These are phyloP conservation scores for Drosophila azteca DNA, from an alignment of 1,140 invertebrate genomes.

Conservation along the genomic window DNA sequence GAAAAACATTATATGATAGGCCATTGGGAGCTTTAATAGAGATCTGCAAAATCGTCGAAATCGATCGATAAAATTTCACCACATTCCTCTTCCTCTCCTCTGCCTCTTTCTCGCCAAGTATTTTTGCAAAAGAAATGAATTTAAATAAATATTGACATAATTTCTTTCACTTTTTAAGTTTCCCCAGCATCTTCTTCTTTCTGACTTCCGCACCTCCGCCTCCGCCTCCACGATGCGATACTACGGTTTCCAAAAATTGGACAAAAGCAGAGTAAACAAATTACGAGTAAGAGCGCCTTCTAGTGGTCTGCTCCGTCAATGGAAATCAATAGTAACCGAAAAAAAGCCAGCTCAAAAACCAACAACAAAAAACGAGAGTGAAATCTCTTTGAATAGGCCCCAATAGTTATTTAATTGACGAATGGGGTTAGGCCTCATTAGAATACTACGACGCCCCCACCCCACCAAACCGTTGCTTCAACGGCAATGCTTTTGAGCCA, in stretches of 20 bases:
- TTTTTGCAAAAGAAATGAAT: conserved; percentile 71
- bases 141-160: conserved; percentile 83
- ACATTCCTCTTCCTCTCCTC: conserved; percentile 34
- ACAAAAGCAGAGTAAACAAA: conserved; percentile 46
- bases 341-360: conserved; percentile 15
- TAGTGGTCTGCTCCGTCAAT: conserved; percentile 4
- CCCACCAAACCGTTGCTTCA: conserved; percentile 10
- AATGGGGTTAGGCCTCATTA: conserved; percentile 46
- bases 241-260: not conserved
- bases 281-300: conserved; percentile 17
- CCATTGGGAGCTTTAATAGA: conserved; percentile 24
- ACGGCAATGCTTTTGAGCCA: conserved; percentile 15
- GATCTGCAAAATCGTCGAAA: conserved; percentile 57
- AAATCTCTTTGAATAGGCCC: conserved; percentile 48
- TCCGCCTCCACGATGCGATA: not conserved
- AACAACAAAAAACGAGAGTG: conserved; percentile 71
- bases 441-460: conserved; percentile 33
- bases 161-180: conserved; percentile 60
- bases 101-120: conserved; percentile 17
- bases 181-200: conserved; percentile 10
- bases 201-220: not conserved
- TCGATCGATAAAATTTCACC: conserved; percentile 74
- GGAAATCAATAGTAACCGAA: conserved; percentile 12
- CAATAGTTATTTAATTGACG: conserved; percentile 73
- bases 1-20: not conserved